Evolutionary conservation across 2,113 vertebrate genomes (phyloP).

Genomic region (Holacanthus passer): DNA sequence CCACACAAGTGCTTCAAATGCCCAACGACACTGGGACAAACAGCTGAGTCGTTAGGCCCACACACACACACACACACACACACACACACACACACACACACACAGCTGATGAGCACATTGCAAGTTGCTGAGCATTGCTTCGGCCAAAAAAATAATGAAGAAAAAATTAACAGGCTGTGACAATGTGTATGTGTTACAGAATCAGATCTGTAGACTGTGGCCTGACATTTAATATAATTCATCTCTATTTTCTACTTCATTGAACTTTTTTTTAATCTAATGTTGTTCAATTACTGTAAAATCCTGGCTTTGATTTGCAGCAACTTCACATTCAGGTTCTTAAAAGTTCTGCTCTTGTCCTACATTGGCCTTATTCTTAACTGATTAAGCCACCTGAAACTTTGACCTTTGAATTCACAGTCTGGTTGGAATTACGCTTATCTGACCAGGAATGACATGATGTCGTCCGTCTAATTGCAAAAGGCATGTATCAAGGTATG

Average conservation of each 20-base stretch:
- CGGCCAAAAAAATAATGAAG: slow-evolving; percentile 69
- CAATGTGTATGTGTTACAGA: slow-evolving; percentile 19
- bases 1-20: slow-evolving; percentile 48
- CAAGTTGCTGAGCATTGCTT: slow-evolving; percentile 53
- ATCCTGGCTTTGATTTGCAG: neutral
- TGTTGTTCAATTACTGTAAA: slow-evolving; percentile 5
- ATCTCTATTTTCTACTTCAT: neutral
- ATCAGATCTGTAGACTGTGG: neutral
- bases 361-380: neutral
- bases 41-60: slow-evolving; percentile 49
- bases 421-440: neutral
- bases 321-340: neutral
- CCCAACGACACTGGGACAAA: slow-evolving; percentile 41
- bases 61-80: slow-evolving; percentile 12
- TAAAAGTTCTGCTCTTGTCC: neutral
- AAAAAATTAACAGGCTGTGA: slow-evolving; percentile 48
- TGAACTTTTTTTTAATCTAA: neutral
- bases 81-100: slow-evolving; percentile 15
- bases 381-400: neutral
- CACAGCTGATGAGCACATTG: slow-evolving; percentile 34
- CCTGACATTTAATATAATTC: neutral
- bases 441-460: neutral
- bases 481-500: neutral
- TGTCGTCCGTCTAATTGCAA: neutral
- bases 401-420: slow-evolving; percentile 4